A percentile compares a stretch with the other conserved stretches of the same genome.
Evolutionary conservation across 2,113 vertebrate genomes (phyloP).

Genomic region (Megatriorchis doriae): DNA sequence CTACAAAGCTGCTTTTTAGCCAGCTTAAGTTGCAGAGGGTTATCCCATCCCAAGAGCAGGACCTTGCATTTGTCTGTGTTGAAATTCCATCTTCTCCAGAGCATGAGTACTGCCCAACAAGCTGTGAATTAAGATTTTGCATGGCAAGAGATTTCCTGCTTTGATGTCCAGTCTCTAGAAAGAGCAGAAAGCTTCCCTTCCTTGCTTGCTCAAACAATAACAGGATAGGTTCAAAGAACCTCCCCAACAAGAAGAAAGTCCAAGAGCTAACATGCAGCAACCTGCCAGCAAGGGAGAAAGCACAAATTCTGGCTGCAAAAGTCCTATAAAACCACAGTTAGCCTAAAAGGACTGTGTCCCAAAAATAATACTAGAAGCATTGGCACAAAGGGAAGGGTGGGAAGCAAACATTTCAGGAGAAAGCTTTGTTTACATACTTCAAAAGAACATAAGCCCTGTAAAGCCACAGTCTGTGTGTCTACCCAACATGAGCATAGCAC

Average conservation of each 20-base stretch:
- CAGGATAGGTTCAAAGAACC: not conserved
- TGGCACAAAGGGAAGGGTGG: not conserved
- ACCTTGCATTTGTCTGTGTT: not conserved
- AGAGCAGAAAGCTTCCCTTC: not conserved
- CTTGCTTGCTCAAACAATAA: not conserved
- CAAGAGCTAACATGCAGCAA: not conserved
- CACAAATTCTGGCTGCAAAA: not conserved
- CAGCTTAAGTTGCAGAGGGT: not conserved
- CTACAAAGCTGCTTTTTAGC: not conserved
- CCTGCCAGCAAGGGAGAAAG: not conserved
- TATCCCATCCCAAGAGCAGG: not conserved
- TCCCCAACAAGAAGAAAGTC: not conserved
- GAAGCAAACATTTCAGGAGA: not conserved
- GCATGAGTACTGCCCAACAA: not conserved
- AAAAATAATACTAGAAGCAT: not conserved
- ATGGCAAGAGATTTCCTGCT: not conserved
- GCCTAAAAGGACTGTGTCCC: not conserved
- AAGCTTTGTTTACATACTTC: not conserved
- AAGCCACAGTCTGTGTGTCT: not conserved
- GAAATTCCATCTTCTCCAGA: not conserved
- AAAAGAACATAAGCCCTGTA: not conserved
- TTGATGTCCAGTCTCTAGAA: not conserved
- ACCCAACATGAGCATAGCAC: not conserved
- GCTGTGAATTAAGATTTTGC: not conserved
- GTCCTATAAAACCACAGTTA: not conserved